These are phyloP conservation scores for Megalops cyprinoides DNA, from an alignment of 2,797 vertebrate species.

Conservation along the genomic window DNA sequence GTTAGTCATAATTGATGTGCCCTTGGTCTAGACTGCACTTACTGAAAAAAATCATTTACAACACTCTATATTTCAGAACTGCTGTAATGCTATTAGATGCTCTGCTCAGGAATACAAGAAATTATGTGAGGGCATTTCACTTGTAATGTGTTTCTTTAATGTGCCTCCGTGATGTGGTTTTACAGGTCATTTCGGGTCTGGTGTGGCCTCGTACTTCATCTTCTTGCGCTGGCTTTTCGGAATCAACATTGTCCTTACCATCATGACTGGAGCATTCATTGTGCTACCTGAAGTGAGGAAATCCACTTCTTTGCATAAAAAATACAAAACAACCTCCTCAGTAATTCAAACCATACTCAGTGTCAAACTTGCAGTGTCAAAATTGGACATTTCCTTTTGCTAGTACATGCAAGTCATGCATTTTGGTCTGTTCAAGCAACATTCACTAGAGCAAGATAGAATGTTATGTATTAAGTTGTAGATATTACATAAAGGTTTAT, in stretches of 20 bases:
- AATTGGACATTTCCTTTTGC: background rate
- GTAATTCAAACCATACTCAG: background rate
- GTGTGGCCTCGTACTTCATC: slow-evolving; percentile 96
- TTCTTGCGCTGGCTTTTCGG: slow-evolving; percentile 96
- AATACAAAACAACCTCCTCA: background rate
- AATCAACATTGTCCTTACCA: slow-evolving; percentile 92
- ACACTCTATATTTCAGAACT: background rate
- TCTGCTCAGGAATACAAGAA: background rate
- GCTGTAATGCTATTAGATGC: background rate
- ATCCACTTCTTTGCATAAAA: background rate
- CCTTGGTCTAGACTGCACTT: background rate
- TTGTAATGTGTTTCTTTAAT: background rate
- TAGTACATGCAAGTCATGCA: background rate
- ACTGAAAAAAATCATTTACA: background rate
- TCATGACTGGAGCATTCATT: slow-evolving; percentile 93
- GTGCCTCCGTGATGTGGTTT: too few species aligned
- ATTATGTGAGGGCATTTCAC: background rate
- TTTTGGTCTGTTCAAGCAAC: background rate
- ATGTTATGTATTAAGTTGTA: background rate
- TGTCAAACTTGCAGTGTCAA: too few species aligned
- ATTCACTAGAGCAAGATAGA: background rate
- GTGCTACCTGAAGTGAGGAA: slow-evolving; percentile 91
- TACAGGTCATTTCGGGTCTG: slow-evolving; percentile 95
- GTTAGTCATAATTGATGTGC: background rate
- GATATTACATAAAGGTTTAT: background rate